Evolutionary conservation across 2,113 vertebrate genomes (phyloP), one percentile per base, ranked within the genome.

Genomic region (Sander lucioperca): DNA sequence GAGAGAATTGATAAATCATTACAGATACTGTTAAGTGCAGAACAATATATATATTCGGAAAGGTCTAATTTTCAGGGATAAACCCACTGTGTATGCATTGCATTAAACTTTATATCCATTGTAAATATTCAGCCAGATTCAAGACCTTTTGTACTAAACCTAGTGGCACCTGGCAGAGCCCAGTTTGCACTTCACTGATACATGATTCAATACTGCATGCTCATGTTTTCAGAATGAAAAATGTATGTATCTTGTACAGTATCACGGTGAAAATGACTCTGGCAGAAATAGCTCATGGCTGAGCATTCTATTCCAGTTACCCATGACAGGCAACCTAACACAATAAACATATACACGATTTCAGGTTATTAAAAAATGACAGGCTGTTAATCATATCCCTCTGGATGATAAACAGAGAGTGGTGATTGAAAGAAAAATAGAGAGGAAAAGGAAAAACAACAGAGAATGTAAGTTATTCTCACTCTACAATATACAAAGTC

Each of bases 321-420:
- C 30, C 13, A 39, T 61, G 19, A 67, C 74, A 65, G 54, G 39
- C 47, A 66, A 79, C 59, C 71, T 59, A 77, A 70, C 50, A 56
- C 71, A 79, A 79, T 75, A 81, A 90, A 80, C 23, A 72, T 19
- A 73, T 18, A 2, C 6, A 62, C 11, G 2, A 63, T 30, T 45
- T 74, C 14, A 25, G 43, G 16, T 59, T 62, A 73, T 83, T 74
- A 57, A 68, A 30, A 85, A 72, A 54, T 66, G 72, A 78, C 59
- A 78, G 58, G 45, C 61, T 78, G 59, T 75, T 81, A 80, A 75
- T 83, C 79, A 73, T 7, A 64, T 50, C 30, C 69, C 45, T 30
- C 36, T 39, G 47, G 70, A 16, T 43, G 59, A 61, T 66, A 51
- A 54, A 74, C 33, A 63, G 6, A 54, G 33, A 70, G 48, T 73